Percentiles rank a stretch among this genome's conserved stretches.
Evolutionary conservation across 2,888 invertebrate genomes (phyloP).

Genomic region (Hypena proboscidalis): DNA sequence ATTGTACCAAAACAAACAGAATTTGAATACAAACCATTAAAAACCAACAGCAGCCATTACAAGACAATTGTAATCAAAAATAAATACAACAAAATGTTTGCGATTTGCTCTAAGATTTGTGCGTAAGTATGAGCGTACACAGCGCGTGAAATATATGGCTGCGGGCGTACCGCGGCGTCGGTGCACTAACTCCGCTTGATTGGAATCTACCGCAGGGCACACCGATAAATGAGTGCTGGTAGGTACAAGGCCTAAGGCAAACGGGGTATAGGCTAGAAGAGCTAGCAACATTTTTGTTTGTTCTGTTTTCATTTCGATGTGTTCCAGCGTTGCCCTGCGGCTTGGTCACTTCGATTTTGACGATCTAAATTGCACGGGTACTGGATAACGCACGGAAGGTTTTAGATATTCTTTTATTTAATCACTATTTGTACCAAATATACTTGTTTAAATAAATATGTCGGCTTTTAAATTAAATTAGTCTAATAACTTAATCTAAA

Average conservation of each 20-base stretch:
- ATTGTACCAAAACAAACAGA: too few species aligned
- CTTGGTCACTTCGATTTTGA: too few species aligned
- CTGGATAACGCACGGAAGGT: too few species aligned
- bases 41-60: neutral
- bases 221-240: constrained; percentile 63
- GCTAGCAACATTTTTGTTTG: constrained; percentile 7
- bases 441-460: too few species aligned
- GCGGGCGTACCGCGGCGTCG: constrained; percentile 47
- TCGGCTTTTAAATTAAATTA: too few species aligned
- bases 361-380: too few species aligned
- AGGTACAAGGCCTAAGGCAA: constrained; percentile 28
- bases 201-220: constrained; percentile 72
- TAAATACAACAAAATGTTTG: constrained; percentile 46
- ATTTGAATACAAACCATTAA: neutral
- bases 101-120: constrained; percentile 57
- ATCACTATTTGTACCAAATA: too few species aligned
- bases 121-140: constrained; percentile 61
- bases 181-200: constrained; percentile 69
- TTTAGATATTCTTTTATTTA: too few species aligned
- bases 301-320: neutral
- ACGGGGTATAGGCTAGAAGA: constrained; percentile 32
- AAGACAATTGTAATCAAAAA: neutral
- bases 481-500: too few species aligned
- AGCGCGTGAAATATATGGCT: constrained; percentile 63
- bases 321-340: neutral